phyloP scores from a whole-genome alignment of 30 jellyfish, hydroid and myxozoan genomes.

The Hydractinia echinata region DNA sequence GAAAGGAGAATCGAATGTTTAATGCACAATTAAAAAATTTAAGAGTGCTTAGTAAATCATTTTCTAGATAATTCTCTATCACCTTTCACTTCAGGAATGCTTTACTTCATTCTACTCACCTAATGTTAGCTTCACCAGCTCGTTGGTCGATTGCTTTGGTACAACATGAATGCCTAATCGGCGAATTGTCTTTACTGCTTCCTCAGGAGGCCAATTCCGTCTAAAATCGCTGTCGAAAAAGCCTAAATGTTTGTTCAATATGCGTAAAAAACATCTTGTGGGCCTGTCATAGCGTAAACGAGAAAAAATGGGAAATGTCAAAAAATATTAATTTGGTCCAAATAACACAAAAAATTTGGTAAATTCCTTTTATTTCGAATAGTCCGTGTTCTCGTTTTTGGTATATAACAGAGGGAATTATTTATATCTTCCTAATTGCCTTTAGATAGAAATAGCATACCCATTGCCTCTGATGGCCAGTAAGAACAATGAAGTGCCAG shows the following conservation, averaged over 20 bases:
- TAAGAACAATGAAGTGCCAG: constrained; percentile 31
- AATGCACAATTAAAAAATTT: too few species aligned
- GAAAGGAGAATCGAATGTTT: too few species aligned
- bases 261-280: too few species aligned
- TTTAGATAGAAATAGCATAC: not conserved
- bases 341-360: too few species aligned
- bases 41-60: too few species aligned
- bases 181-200: constrained; percentile 21
- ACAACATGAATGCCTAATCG: constrained; percentile 43
- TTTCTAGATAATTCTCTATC: too few species aligned
- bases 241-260: constrained; percentile 16
- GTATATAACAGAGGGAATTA: not conserved
- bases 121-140: constrained; percentile 18
- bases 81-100: too few species aligned
- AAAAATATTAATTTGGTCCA: too few species aligned
- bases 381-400: not conserved
- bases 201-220: constrained; percentile 29
- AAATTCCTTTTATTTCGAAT: too few species aligned
- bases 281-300: too few species aligned
- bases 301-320: too few species aligned
- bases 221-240: constrained; percentile 20
- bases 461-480: constrained; percentile 45
- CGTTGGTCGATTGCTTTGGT: constrained; percentile 40
- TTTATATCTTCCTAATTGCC: not conserved
- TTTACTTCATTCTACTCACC: constrained; percentile 1